These are phyloP conservation scores for Tribolium madens DNA, from an alignment of 1,140 invertebrate genomes.

Conservation along the genomic window DNA sequence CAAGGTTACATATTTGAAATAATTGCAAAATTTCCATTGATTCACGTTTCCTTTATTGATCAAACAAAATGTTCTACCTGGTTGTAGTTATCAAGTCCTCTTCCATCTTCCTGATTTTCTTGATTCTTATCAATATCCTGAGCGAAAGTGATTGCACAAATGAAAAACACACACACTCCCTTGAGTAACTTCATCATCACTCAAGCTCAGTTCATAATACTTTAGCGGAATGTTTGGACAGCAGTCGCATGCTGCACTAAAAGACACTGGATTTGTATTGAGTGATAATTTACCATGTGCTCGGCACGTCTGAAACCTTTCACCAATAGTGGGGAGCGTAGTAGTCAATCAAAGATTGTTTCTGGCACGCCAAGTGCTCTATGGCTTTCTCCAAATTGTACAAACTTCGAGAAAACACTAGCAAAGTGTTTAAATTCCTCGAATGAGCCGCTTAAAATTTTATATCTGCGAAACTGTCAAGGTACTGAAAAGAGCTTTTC, in stretches of 20 bases:
- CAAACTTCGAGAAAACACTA: too few species aligned
- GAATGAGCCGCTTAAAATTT: not conserved
- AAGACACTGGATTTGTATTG: conserved; percentile 15
- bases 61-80: conserved; percentile 9
- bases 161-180: conserved; percentile 1
- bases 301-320: conserved; percentile 35
- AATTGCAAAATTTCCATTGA: conserved; percentile 11
- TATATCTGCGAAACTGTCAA: conserved; percentile 9
- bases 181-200: conserved; percentile 9
- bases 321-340: conserved; percentile 30
- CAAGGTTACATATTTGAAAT: conserved; percentile 14
- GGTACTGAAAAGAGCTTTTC: conserved; percentile 12
- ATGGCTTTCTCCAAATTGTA: conserved; percentile 37
- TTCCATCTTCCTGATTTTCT: not conserved
- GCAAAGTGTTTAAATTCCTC: too few species aligned
- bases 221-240: conserved; percentile 5
- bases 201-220: conserved; percentile 4
- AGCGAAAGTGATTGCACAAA: conserved; percentile 20
- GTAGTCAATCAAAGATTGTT: conserved; percentile 35
- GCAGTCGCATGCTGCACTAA: conserved; percentile 18
- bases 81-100: not conserved
- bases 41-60: not conserved
- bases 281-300: conserved; percentile 36
- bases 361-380: conserved; percentile 13
- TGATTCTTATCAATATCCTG: conserved; percentile 42